Percentiles rank a stretch among this genome's conserved stretches.
These are phyloP conservation scores for Hippocampus kuda DNA, from an alignment of 2,797 vertebrate genomes.

Conservation along the genomic window DNA sequence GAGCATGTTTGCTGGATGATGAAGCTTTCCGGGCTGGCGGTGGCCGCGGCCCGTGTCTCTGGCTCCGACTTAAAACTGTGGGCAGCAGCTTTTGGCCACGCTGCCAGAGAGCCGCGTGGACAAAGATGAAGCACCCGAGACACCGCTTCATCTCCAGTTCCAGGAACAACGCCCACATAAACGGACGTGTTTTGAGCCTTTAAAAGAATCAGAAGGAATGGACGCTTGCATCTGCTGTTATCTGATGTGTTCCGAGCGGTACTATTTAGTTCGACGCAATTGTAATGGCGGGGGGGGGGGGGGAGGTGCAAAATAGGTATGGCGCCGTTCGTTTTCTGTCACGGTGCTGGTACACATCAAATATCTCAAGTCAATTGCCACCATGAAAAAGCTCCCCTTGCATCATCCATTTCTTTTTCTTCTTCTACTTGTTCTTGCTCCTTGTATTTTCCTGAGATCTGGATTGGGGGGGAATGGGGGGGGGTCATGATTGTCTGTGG, in stretches of 20 bases:
- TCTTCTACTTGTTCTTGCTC: no score
- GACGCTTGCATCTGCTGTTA: conserved; percentile 33
- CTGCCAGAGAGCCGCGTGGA: conserved; percentile 44
- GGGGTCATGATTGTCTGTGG: no score
- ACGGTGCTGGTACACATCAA: not conserved
- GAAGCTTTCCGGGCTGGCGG: conserved; percentile 34
- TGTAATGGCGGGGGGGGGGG: conserved; percentile 19
- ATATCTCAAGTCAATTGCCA: not conserved
- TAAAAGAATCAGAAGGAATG: conserved; percentile 39
- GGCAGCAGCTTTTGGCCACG: conserved; percentile 23
- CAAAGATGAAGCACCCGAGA: conserved; percentile 33
- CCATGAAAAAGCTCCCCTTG: no score
- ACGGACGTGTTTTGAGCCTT: conserved; percentile 38
- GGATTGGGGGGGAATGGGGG: no score
- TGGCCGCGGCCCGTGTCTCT: conserved; percentile 32
- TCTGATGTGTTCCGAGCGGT: conserved; percentile 38
- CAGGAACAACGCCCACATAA: conserved; percentile 42
- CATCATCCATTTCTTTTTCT: no score
- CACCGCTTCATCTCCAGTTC: conserved; percentile 29
- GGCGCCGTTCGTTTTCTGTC: not conserved
- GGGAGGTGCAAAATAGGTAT: not conserved
- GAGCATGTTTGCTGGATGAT: conserved; percentile 35
- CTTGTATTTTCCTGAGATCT: no score
- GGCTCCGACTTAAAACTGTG: conserved; percentile 50
- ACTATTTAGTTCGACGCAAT: conserved; percentile 16